Percentiles rank a stretch among this genome's conserved stretches.
These are phyloP conservation scores for Montipora efflorescens DNA, from an alignment of 64 coral and sea anemone genomes.

Conservation along the genomic window DNA sequence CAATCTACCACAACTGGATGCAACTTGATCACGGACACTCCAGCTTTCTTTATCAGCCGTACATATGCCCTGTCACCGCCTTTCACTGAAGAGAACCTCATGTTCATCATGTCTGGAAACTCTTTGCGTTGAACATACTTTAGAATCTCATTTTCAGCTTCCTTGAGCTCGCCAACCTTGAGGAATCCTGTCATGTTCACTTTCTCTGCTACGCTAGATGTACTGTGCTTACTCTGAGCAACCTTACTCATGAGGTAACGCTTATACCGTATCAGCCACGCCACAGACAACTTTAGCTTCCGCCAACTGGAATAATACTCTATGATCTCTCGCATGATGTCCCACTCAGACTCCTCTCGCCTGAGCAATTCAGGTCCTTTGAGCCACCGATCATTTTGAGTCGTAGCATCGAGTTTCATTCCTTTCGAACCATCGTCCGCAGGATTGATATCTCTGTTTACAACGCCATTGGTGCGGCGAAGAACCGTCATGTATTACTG, in stretches of 20 bases:
- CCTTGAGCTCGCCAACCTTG: too few relatives aligned
- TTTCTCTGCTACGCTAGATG: too few relatives aligned
- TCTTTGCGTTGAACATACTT: too few relatives aligned
- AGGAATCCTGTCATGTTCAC: too few relatives aligned
- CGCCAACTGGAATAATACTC: background rate
- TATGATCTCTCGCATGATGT: background rate
- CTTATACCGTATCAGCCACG: background rate
- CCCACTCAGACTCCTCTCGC: background rate
- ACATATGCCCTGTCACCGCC: too few relatives aligned
- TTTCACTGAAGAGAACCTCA: too few relatives aligned
- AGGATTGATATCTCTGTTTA: too few relatives aligned
- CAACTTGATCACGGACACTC: conserved; percentile 26
- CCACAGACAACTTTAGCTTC: conserved; percentile 18
- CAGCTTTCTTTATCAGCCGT: background rate
- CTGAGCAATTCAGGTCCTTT: conserved; percentile 39
- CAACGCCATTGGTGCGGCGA: too few relatives aligned
- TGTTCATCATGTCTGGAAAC: too few relatives aligned
- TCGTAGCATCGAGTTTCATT: background rate
- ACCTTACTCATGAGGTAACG: background rate
- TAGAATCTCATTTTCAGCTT: too few relatives aligned
- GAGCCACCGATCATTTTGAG: conserved; percentile 15
- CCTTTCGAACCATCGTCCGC: background rate
- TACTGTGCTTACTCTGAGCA: too few relatives aligned
- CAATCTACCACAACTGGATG: background rate
- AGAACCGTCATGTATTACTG: too few relatives aligned